A percentile compares a stretch with the other conserved stretches of the same genome.
Evolutionary conservation across 2,113 vertebrate genomes (phyloP).

Genomic region (Meleagris gallopavo): DNA sequence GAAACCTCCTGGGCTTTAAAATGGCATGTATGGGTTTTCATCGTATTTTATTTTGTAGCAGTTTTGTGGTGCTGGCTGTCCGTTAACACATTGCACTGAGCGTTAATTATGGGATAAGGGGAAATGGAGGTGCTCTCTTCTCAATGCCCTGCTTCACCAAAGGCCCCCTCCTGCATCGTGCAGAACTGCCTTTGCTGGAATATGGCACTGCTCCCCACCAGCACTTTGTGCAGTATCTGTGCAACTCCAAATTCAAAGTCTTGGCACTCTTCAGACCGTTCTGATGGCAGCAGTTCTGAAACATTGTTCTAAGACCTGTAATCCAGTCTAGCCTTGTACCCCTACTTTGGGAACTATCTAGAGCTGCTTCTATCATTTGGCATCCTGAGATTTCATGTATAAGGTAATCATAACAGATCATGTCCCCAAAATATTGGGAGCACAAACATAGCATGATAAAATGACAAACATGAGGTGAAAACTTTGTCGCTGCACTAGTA

Average conservation of each 20-base stretch:
- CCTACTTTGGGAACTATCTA: background rate
- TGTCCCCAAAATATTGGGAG: background rate
- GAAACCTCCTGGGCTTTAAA: background rate
- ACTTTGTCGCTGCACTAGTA: background rate
- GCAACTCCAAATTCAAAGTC: background rate
- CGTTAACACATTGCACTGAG: background rate
- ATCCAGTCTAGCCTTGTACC: background rate
- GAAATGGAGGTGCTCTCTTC: background rate
- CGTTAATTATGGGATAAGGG: background rate
- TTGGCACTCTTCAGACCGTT: background rate
- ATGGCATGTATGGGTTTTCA: background rate
- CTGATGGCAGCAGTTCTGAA: background rate
- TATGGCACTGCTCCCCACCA: fast-evolving
- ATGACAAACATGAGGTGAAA: background rate
- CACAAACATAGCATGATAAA: background rate
- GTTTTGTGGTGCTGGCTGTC: background rate
- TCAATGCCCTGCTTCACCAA: background rate
- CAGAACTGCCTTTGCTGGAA: fast-evolving
- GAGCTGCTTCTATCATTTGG: background rate
- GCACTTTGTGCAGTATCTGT: background rate
- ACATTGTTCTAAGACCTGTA: background rate
- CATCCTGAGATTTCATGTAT: background rate
- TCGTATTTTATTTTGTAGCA: background rate
- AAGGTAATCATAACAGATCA: background rate
- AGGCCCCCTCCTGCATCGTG: background rate